phyloP scores from a whole-genome alignment of 2,113 vertebrate species.

The Macquaria australasica region DNA sequence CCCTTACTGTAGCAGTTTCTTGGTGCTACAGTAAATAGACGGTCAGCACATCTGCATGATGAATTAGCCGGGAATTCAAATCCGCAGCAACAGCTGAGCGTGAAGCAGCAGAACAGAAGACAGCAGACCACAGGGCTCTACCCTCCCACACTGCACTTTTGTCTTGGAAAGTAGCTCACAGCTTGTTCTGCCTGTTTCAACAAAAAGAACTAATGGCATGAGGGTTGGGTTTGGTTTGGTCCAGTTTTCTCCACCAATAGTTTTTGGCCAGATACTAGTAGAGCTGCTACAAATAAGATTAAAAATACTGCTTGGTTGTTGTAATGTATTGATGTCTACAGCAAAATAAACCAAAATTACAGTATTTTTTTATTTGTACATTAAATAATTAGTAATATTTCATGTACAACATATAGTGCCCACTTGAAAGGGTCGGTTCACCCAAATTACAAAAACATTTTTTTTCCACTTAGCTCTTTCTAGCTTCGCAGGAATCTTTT shows the following conservation, averaged over 20 bases:
- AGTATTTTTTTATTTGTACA: not conserved
- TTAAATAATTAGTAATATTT: not conserved
- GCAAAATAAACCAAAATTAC: not conserved
- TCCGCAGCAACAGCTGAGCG: slow-evolving; percentile 60
- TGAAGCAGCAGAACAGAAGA: slow-evolving; percentile 51
- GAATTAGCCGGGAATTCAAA: slow-evolving; percentile 69
- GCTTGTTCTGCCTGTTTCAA: slow-evolving; percentile 8
- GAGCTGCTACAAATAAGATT: not conserved
- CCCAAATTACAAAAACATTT: not conserved
- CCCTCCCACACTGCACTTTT: slow-evolving; percentile 32
- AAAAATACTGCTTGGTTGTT: not conserved
- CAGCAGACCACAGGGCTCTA: slow-evolving; percentile 15
- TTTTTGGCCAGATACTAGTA: not conserved
- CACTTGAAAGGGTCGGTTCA: not conserved
- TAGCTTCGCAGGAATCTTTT: not conserved
- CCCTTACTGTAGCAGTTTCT: slow-evolving; percentile 71
- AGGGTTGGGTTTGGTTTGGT: not conserved
- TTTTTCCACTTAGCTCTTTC: not conserved
- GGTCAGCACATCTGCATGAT: slow-evolving; percentile 77
- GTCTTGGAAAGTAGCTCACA: not conserved
- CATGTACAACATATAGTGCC: not conserved
- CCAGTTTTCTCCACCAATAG: not conserved
- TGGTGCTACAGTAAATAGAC: slow-evolving; percentile 49
- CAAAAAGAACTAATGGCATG: not conserved
- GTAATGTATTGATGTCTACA: not conserved